Evolutionary conservation across 2,797 vertebrate genomes (phyloP).

Genomic region (Sebastes miniatus): DNA sequence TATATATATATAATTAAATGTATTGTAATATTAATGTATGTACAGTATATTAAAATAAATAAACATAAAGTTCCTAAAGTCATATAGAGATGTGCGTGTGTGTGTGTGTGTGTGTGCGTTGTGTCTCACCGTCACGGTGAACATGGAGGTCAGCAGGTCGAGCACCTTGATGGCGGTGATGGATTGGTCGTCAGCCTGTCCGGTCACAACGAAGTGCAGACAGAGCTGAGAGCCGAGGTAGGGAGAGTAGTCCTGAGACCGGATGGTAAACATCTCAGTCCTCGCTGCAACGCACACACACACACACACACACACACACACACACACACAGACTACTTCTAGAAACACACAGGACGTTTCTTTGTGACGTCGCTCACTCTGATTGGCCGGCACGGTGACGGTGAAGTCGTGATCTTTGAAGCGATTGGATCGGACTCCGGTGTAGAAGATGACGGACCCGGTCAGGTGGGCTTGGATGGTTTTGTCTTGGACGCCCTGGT

Average conservation of each 20-base stretch:
- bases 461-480: constrained; percentile 70
- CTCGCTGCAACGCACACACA: neutral
- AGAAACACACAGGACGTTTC: neutral
- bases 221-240: neutral
- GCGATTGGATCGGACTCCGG: constrained; percentile 77
- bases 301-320: neutral
- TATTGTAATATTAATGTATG: neutral
- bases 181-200: neutral
- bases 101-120: neutral
- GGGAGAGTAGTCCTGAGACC: neutral
- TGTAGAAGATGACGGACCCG: constrained; percentile 85
- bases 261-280: neutral
- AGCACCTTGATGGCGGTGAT: neutral
- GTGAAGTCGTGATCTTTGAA: constrained; percentile 73
- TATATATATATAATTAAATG: too few relatives aligned
- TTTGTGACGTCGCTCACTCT: constrained; percentile 39
- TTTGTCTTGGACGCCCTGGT: constrained; percentile 53
- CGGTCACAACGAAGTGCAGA: neutral
- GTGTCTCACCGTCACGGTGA: neutral
- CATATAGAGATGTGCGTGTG: too few relatives aligned
- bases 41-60: neutral
- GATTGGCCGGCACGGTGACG: neutral
- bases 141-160: neutral
- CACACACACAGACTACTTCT: neutral
- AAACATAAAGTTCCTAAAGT: too few relatives aligned